Conservation (phyloP, 2,888 invertebrate species). For the Meandrusa payeni region DNA sequence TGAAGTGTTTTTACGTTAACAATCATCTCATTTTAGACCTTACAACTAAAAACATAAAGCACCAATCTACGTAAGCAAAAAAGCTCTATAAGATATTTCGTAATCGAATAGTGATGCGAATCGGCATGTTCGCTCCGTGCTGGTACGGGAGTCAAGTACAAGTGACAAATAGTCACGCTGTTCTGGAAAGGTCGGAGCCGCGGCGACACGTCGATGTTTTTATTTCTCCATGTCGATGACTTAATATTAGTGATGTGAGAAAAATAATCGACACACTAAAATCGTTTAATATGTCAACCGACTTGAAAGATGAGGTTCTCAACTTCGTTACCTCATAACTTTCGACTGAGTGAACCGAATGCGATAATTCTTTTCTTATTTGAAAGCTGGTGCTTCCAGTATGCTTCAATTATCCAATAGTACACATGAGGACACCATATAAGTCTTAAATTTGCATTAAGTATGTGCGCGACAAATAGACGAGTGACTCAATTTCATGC, state of each 20-base stretch:
- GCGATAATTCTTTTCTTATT: no score
- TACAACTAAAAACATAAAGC: conserved; percentile 28
- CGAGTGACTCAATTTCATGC: no score
- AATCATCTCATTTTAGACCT: conserved; percentile 28
- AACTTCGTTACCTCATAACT: no score
- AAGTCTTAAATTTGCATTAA: no score
- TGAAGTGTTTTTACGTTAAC: conserved; percentile 16
- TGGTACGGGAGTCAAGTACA: conserved; percentile 75
- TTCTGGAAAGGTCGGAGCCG: conserved; percentile 67
- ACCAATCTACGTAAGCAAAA: conserved; percentile 26
- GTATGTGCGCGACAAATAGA: no score
- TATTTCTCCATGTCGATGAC: conserved; percentile 69
- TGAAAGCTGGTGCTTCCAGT: no score
- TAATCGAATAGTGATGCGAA: conserved; percentile 57
- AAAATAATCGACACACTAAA: conserved; percentile 13
- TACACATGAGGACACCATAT: no score
- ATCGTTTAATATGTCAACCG: no score
- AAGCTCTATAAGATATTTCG: conserved; percentile 36
- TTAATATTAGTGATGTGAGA: conserved; percentile 64
- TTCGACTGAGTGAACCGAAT: no score
- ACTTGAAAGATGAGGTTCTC: no score
- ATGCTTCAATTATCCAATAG: no score
- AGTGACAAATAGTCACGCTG: conserved; percentile 79
- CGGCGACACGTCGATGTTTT: conserved; percentile 71
- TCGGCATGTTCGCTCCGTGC: conserved; percentile 68